phyloP scores from a whole-genome alignment of 2,797 vertebrate genomes.

The Amblyraja radiata region DNA sequence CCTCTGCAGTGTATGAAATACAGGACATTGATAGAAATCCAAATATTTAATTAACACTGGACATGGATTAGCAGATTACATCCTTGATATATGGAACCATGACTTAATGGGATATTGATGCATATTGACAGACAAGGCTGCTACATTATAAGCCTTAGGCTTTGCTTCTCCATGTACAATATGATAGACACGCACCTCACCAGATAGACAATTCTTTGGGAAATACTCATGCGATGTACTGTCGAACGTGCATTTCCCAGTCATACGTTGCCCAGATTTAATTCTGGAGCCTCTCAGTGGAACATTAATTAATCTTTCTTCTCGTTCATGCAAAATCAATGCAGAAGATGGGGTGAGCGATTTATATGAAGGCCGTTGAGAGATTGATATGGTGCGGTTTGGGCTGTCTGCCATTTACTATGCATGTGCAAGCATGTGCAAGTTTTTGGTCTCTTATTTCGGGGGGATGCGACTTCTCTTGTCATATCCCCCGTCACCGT shows the following conservation, averaged over 20 bases:
- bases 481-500: too few species aligned
- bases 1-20: background rate
- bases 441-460: too few species aligned
- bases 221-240: background rate
- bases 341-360: background rate
- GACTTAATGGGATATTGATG: background rate
- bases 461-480: too few species aligned
- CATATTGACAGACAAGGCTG: background rate
- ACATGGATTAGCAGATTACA: background rate
- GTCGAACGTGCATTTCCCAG: background rate
- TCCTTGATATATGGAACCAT: background rate
- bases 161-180: background rate
- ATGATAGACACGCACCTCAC: background rate
- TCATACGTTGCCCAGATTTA: background rate
- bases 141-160: background rate
- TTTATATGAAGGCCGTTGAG: background rate
- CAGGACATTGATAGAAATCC: background rate
- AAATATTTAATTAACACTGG: background rate
- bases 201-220: background rate
- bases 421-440: too few species aligned
- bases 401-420: background rate
- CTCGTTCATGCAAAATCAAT: background rate
- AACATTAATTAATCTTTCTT: background rate
- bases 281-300: background rate
- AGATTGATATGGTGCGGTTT: background rate